Evolutionary conservation across 2,888 invertebrate species (phyloP), one percentile per base, ranked within the genome.

Genomic region (Alloscopus bannaensis): DNA sequence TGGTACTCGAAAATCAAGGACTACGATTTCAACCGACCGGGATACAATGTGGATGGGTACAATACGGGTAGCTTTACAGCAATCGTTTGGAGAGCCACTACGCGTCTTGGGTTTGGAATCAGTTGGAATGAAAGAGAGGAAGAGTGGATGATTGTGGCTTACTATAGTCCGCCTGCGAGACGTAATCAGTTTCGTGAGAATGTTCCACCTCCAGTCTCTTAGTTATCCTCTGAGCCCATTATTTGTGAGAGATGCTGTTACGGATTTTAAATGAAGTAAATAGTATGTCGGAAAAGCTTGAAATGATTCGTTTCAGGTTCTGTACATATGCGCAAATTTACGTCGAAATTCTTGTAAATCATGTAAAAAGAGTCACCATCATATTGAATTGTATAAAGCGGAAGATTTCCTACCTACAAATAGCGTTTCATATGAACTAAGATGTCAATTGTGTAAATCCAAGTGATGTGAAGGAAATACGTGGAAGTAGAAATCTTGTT

Each of bases 101-200:
- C 78, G 3, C 68, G 77, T 16, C 59, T 80, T 42, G 82, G 82
- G 16, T 60, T 80, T 3, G 82, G 82, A 40, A 59, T 82, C n/a
- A 71, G 78, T 0, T 66, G 71, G 47, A 50, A 70, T 60, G 82
- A 80, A 8, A 47, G 60, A 6, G 73, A 81, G 26, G 80, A 64
- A 29, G 45, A 22, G 11, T 72, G 72, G 28, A 69, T 82, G 0
- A 68, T 82, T 4, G 73, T 75, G 3, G 75, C 80, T 28, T 78
- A 73, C 31, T 82, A 80, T 64, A 75, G 73, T 50, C 82, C 82
- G 18, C 77, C 59, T 57, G 71, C 59, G 42, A 45, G 62, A 50
- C 18, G 82, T 68, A 31, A 77, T 72, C 18, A 62, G 62, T 82
- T 82, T 57, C 31, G 73, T 55, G 82, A 80, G 47, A 82, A 82